A percentile compares a stretch with the other conserved stretches of the same genome.
Conservation (phyloP, 2,888 invertebrate genomes). For the Steromphala cineraria region DNA sequence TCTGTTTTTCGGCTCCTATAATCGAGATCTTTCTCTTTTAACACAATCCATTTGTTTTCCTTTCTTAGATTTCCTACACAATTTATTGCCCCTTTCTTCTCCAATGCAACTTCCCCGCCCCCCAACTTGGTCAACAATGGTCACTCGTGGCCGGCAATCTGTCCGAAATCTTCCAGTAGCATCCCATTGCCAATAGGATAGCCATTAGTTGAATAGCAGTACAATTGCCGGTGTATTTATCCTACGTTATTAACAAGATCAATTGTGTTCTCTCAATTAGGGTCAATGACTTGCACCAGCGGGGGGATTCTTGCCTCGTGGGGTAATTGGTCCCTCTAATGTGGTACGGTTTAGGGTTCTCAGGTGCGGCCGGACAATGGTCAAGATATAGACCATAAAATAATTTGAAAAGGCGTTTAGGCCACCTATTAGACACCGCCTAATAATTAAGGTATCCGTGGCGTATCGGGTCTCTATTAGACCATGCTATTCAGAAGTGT, state of each 20-base stretch:
- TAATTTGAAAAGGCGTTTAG: slow-evolving; percentile 11
- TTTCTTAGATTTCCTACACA: not conserved
- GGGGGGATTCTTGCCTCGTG: slow-evolving; percentile 4
- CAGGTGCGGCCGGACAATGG: slow-evolving; percentile 19
- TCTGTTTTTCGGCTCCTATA: no score
- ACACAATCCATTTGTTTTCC: not conserved
- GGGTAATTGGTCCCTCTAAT: slow-evolving; percentile 17
- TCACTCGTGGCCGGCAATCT: slow-evolving; percentile 15
- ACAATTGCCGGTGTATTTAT: slow-evolving; percentile 7
- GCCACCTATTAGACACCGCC: slow-evolving; percentile 16
- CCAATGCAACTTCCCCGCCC: not conserved
- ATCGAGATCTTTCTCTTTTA: no score
- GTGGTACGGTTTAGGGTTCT: slow-evolving; percentile 16
- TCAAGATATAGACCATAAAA: slow-evolving; percentile 17
- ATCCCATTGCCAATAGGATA: not conserved
- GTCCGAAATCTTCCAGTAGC: not conserved
- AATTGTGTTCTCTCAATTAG: slow-evolving; percentile 7
- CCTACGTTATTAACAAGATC: not conserved
- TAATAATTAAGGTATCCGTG: slow-evolving; percentile 17
- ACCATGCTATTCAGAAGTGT: not conserved
- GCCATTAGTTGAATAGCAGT: slow-evolving; percentile 10
- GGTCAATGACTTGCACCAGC: not conserved
- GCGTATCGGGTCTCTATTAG: slow-evolving; percentile 7
- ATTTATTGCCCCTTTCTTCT: not conserved
- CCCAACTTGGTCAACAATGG: not conserved